Conservation (phyloP, 2,113 vertebrate genomes). For the Proteles cristata region DNA sequence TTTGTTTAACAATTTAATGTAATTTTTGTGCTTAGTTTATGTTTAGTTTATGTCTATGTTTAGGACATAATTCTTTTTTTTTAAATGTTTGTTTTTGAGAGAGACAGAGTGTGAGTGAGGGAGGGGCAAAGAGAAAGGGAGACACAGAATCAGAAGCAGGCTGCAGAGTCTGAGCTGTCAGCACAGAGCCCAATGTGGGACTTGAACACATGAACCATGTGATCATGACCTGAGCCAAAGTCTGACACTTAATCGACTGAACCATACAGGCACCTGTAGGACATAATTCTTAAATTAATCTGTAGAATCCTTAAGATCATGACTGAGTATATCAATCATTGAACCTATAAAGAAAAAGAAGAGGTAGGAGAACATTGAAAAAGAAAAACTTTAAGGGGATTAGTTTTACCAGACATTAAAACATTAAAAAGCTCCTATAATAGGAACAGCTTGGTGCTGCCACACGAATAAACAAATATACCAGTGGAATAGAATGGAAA, state of each 20-base stretch:
- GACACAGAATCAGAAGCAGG: no score
- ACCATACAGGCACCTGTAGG: background rate
- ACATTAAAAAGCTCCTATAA: constrained; percentile 26
- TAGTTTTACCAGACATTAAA: constrained; percentile 31
- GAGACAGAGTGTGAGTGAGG: no score
- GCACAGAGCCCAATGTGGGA: no score
- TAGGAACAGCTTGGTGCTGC: background rate
- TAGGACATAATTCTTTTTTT: background rate
- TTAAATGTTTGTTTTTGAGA: no score
- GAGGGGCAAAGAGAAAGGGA: no score
- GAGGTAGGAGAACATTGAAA: constrained; percentile 6
- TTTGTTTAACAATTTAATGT: constrained; percentile 37
- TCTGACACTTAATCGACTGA: no score
- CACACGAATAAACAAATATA: background rate
- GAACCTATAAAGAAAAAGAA: background rate
- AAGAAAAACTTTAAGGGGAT: background rate
- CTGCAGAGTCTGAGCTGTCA: no score
- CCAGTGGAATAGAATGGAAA: constrained; percentile 20
- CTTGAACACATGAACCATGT: no score
- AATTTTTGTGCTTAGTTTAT: constrained; percentile 40
- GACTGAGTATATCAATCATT: background rate
- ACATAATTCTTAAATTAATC: background rate
- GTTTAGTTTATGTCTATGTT: constrained; percentile 37
- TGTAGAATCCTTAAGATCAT: constrained; percentile 41
- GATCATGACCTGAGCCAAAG: no score